A percentile compares a stretch with the other conserved stretches of the same genome.
Conservation (phyloP, 2,113 vertebrate species). For the Loxodonta africana region DNA sequence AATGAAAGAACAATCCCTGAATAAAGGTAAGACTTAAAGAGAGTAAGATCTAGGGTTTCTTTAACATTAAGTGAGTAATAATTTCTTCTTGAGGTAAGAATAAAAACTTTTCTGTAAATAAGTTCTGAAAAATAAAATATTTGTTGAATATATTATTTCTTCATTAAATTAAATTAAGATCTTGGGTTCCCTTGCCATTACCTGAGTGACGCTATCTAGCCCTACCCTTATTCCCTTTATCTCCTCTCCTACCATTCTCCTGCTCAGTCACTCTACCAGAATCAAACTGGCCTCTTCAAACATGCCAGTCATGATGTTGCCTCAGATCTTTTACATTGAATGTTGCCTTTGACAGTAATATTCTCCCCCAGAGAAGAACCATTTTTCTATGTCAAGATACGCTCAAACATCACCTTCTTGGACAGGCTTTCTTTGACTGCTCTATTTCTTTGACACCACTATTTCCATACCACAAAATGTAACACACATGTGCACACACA, state of each 20-base stretch:
- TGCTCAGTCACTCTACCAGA: rapidly evolving
- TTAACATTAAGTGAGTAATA: neutral
- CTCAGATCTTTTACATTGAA: neutral
- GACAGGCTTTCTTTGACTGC: neutral
- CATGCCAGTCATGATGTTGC: neutral
- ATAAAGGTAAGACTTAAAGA: conserved; percentile 18
- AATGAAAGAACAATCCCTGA: neutral
- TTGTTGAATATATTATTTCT: conserved; percentile 5
- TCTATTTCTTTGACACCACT: neutral
- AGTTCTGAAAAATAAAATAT: conserved; percentile 11
- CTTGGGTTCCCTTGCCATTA: neutral
- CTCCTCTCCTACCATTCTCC: neutral
- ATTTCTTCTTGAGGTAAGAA: neutral
- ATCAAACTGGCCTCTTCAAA: neutral
- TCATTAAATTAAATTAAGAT: neutral
- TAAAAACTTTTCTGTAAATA: neutral
- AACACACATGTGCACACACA: neutral
- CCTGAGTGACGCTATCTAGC: neutral
- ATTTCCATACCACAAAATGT: neutral
- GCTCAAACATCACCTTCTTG: too few relatives aligned
- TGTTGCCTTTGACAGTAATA: neutral
- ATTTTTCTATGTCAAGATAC: neutral
- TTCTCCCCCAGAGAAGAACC: neutral
- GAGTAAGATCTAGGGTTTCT: neutral
- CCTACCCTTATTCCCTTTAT: too few relatives aligned